phyloP scores from a whole-genome alignment of 2,113 vertebrate species.

The Festucalex cinctus region DNA sequence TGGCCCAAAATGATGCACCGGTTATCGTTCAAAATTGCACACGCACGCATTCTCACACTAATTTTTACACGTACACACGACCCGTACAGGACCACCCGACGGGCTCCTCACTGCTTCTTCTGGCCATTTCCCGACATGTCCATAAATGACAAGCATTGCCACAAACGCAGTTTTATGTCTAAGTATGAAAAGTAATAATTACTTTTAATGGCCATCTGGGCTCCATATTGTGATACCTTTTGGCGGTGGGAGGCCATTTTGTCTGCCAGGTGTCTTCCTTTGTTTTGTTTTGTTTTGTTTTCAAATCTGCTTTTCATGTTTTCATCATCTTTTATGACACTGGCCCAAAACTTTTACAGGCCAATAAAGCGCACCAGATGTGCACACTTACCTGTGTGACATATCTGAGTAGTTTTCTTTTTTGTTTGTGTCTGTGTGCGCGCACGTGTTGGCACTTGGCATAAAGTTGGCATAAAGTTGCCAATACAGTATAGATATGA shows the following conservation, averaged over 20 bases:
- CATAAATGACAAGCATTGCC: neutral
- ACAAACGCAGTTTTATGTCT: neutral
- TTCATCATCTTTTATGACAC: slow-evolving; percentile 7
- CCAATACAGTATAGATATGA: slow-evolving; percentile 18
- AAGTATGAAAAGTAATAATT: slow-evolving; percentile 20
- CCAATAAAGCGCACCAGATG: neutral
- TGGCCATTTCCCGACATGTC: neutral
- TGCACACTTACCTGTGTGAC: neutral
- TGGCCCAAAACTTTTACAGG: neutral
- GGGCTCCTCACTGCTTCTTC: neutral
- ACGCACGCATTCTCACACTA: too few relatives aligned
- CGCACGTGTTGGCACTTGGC: neutral
- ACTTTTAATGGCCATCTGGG: slow-evolving; percentile 43
- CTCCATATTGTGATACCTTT: slow-evolving; percentile 23
- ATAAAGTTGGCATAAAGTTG: slow-evolving; percentile 18
- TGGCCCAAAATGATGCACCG: too few relatives aligned
- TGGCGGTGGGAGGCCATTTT: slow-evolving; percentile 2
- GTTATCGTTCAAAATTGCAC: too few relatives aligned
- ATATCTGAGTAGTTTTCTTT: slow-evolving; percentile 7
- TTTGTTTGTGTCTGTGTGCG: neutral
- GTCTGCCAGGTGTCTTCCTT: slow-evolving; percentile 33
- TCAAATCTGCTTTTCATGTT: slow-evolving; percentile 1
- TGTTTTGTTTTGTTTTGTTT: neutral
- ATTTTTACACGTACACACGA: too few relatives aligned
- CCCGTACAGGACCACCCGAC: neutral